Conservation (phyloP, 2,888 invertebrate genomes). For the Chorisops tibialis region DNA sequence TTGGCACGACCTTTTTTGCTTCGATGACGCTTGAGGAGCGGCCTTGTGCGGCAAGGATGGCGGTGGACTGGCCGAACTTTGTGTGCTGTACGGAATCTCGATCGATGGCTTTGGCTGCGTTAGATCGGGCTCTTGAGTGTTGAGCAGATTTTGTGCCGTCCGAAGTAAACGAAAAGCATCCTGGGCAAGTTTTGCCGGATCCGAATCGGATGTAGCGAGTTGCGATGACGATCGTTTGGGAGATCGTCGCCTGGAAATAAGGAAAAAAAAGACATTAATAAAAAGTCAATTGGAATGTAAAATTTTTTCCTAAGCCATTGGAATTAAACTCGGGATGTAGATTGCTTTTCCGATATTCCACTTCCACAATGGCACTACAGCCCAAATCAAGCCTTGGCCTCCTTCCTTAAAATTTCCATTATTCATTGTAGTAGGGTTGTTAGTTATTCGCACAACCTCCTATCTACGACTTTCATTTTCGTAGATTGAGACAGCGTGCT, state of each 20-base stretch:
- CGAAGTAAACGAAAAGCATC: conserved; percentile 65
- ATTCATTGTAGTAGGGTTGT: too few species aligned
- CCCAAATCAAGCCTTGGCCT: too few species aligned
- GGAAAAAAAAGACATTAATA: too few species aligned
- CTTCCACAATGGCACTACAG: too few species aligned
- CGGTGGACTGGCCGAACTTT: conserved; percentile 20
- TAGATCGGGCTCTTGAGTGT: conserved; percentile 62
- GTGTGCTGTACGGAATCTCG: conserved; percentile 28
- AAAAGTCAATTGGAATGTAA: too few species aligned
- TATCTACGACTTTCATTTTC: too few species aligned
- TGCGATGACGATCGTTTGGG: conserved; percentile 29
- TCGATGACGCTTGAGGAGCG: conserved; percentile 39
- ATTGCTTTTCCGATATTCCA: too few species aligned
- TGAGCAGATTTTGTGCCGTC: conserved; percentile 63
- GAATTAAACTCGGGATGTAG: too few species aligned
- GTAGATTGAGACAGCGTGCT: too few species aligned
- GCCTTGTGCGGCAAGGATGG: conserved; percentile 29
- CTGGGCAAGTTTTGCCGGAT: conserved; percentile 63
- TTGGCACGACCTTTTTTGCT: conserved; percentile 2
- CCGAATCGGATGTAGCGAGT: conserved; percentile 51
- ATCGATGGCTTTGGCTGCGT: conserved; percentile 38
- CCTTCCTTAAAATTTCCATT: too few species aligned
- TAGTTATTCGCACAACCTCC: too few species aligned
- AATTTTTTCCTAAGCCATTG: too few species aligned
- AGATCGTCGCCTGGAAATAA: conserved; percentile 33